A percentile compares a stretch with the other conserved stretches of the same genome.
Conservation (phyloP, 1,140 invertebrate species). For the Meteorus sp. region DNA sequence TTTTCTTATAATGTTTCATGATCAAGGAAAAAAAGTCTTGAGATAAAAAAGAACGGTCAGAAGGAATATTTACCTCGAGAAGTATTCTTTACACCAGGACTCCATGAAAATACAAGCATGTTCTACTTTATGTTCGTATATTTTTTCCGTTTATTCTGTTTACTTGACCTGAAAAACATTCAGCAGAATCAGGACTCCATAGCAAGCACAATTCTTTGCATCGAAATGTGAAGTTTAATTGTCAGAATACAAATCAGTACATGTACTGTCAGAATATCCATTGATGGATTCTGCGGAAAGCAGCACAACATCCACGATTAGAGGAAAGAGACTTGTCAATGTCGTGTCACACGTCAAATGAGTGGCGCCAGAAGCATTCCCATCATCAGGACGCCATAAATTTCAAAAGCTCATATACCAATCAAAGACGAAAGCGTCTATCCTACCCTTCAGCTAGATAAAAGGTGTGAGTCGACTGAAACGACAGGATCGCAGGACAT, state of each 20-base stretch:
- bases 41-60: background rate
- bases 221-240: too few species aligned
- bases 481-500: too few species aligned
- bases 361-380: conserved; percentile 51
- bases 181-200: conserved; percentile 39
- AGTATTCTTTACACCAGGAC: conserved; percentile 40
- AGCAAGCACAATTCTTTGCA: background rate
- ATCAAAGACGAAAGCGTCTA: too few species aligned
- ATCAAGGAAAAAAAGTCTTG: background rate
- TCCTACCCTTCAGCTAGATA: too few species aligned
- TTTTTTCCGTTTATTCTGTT: conserved; percentile 10
- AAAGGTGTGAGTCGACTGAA: too few species aligned
- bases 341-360: conserved; percentile 48
- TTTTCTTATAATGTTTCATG: conserved; percentile 9
- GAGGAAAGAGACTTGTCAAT: conserved; percentile 34
- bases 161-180: conserved; percentile 34
- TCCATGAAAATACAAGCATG: conserved; percentile 24
- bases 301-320: background rate
- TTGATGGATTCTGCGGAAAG: background rate
- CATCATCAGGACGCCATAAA: conserved; percentile 48
- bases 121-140: conserved; percentile 21
- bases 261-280: background rate
- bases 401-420: conserved; percentile 20
- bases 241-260: background rate
- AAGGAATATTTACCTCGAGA: conserved; percentile 33